Percentiles rank a stretch among this genome's conserved stretches.
These are phyloP conservation scores for Psilanteris sp. DNA, from an alignment of 1,140 invertebrate species.

Conservation along the genomic window DNA sequence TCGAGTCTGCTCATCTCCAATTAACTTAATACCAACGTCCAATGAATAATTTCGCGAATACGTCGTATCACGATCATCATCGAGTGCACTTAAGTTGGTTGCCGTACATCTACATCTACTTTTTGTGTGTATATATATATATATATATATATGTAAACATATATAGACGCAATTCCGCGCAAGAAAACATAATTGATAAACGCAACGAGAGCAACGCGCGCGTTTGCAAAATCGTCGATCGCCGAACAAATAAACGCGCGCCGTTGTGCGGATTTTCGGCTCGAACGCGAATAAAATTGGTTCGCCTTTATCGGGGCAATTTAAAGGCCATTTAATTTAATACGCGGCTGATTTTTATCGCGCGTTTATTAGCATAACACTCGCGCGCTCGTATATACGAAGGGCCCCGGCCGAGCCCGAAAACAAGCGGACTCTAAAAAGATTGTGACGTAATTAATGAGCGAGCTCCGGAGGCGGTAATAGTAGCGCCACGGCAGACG, in stretches of 20 bases:
- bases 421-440: slow-evolving; percentile 37
- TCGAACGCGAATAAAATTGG: not conserved
- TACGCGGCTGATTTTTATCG: not conserved
- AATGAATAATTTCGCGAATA: slow-evolving; percentile 65
- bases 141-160: too few relatives aligned
- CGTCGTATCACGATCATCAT: slow-evolving; percentile 46
- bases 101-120: slow-evolving; percentile 10
- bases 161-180: slow-evolving; percentile 3
- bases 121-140: too few relatives aligned
- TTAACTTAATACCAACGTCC: slow-evolving; percentile 64
- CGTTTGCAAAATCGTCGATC: slow-evolving; percentile 14
- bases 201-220: slow-evolving; percentile 1
- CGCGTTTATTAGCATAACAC: slow-evolving; percentile 1
- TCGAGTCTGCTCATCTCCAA: slow-evolving; percentile 62
- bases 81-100: slow-evolving; percentile 18
- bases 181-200: slow-evolving; percentile 42
- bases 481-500: slow-evolving; percentile 51
- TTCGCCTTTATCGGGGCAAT: too few relatives aligned
- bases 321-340: too few relatives aligned
- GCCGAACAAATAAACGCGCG: slow-evolving; percentile 8
- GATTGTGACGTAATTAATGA: slow-evolving; percentile 57
- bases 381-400: slow-evolving; percentile 5
- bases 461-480: slow-evolving; percentile 38
- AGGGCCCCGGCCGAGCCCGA: slow-evolving; percentile 19
- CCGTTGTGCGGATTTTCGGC: slow-evolving; percentile 12